These are phyloP conservation scores for Morpho helenor DNA, from an alignment of 2,888 invertebrate genomes.

Conservation along the genomic window DNA sequence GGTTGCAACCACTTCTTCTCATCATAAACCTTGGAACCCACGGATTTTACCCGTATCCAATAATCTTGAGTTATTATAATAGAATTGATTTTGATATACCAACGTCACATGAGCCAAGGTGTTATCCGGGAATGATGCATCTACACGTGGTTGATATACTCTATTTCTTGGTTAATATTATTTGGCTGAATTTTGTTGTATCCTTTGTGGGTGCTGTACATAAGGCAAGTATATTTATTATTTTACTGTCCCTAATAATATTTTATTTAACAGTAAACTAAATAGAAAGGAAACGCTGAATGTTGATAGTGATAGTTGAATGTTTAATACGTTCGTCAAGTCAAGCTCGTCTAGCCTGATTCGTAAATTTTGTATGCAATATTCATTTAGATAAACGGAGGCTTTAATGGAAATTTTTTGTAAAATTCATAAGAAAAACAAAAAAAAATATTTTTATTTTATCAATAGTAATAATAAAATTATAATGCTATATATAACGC, in stretches of 20 bases:
- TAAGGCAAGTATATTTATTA: slow-evolving; percentile 39
- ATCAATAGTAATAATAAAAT: too few relatives aligned
- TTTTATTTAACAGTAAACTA: not conserved
- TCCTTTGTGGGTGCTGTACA: slow-evolving; percentile 48
- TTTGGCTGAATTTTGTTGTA: slow-evolving; percentile 55
- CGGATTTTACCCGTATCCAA: slow-evolving; percentile 58
- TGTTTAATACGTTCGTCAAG: too few relatives aligned
- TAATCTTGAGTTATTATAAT: slow-evolving; percentile 41
- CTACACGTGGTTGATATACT: slow-evolving; percentile 49
- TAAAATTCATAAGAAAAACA: too few relatives aligned
- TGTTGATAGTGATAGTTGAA: too few relatives aligned
- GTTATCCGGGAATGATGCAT: slow-evolving; percentile 61
- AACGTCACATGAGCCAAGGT: slow-evolving; percentile 34
- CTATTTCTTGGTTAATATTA: slow-evolving; percentile 51
- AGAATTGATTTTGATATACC: slow-evolving; percentile 42
- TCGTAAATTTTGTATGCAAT: too few relatives aligned
- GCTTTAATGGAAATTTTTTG: too few relatives aligned
- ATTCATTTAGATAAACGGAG: too few relatives aligned
- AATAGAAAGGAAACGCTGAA: too few relatives aligned
- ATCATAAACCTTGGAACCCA: slow-evolving; percentile 60
- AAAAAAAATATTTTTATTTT: too few relatives aligned
- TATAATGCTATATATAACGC: too few relatives aligned
- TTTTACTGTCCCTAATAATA: not conserved
- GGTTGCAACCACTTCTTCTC: slow-evolving; percentile 49
- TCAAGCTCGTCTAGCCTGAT: too few relatives aligned